Evolutionary conservation across 2,797 vertebrate genomes (phyloP).

Genomic region (Typhlichthys eigenmanni): DNA sequence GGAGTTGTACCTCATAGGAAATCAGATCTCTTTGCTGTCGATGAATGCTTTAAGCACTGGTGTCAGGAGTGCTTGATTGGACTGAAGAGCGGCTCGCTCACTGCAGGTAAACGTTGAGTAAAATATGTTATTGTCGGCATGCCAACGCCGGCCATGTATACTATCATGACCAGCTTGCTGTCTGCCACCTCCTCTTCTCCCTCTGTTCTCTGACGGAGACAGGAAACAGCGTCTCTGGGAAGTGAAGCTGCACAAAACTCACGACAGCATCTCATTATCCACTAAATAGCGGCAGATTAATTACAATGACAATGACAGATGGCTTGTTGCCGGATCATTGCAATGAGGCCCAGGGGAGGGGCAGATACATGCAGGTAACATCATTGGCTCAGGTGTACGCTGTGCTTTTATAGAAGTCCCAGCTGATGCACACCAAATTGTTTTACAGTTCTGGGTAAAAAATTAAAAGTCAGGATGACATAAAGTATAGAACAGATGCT

Average conservation of each 20-base stretch:
- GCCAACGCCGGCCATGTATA: slow-evolving; percentile 19
- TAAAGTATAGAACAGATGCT: no score
- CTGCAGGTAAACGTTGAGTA: slow-evolving; percentile 19
- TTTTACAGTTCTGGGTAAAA: no score
- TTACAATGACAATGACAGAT: slow-evolving; percentile 82
- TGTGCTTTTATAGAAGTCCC: neutral
- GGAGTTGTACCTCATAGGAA: slow-evolving; percentile 5
- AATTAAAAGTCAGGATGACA: no score
- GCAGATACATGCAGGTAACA: slow-evolving; percentile 54
- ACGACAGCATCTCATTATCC: slow-evolving; percentile 79
- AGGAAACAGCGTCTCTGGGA: slow-evolving; percentile 56
- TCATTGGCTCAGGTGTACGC: slow-evolving; percentile 20
- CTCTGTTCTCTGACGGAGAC: slow-evolving; percentile 37
- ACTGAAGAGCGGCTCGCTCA: slow-evolving; percentile 22
- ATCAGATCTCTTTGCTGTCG: slow-evolving; percentile 29
- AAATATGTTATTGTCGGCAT: slow-evolving; percentile 30
- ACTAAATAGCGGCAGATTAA: slow-evolving; percentile 81
- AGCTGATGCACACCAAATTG: no score
- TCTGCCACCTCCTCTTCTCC: slow-evolving; percentile 20
- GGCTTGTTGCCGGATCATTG: slow-evolving; percentile 75
- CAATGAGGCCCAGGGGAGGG: slow-evolving; percentile 52
- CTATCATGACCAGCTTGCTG: neutral
- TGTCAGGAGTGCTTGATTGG: slow-evolving; percentile 30
- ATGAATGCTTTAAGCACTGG: slow-evolving; percentile 21
- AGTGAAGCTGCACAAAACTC: slow-evolving; percentile 63